Evolutionary conservation across 2,888 invertebrate genomes (phyloP).

Genomic region (Noctua pronuba): DNA sequence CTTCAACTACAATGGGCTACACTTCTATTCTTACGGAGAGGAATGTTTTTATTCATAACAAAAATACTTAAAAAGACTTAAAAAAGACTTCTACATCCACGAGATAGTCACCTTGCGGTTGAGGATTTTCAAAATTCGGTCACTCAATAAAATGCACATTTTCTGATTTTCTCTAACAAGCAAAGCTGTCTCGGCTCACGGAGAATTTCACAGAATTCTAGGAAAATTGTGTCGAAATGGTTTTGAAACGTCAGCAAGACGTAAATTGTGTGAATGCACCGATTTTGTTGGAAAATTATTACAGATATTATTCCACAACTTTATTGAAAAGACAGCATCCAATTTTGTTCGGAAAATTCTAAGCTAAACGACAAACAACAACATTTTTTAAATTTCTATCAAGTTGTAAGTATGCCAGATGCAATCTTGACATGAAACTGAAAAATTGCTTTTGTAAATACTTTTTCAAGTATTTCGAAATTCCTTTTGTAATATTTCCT

Average conservation of each 20-base stretch:
- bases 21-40: constrained; percentile 46
- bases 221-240: constrained; percentile 19
- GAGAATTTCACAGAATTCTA: constrained; percentile 29
- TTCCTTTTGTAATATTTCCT: constrained; percentile 46
- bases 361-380: background rate
- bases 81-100: background rate
- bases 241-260: constrained; percentile 29
- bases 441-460: constrained; percentile 37
- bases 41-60: constrained; percentile 37
- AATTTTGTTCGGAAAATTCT: constrained; percentile 13
- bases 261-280: constrained; percentile 25
- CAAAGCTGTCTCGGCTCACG: constrained; percentile 9
- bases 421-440: constrained; percentile 34
- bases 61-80: constrained; percentile 17
- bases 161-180: constrained; percentile 33
- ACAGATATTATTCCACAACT: constrained; percentile 31
- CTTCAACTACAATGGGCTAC: constrained; percentile 51
- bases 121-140: constrained; percentile 23
- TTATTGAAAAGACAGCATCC: constrained; percentile 14
- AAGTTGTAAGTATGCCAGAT: constrained; percentile 2
- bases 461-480: constrained; percentile 35
- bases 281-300: constrained; percentile 19
- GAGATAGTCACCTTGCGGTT: background rate
- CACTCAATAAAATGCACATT: constrained; percentile 23
- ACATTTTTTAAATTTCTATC: constrained; percentile 30